A percentile compares a stretch with the other conserved stretches of the same genome.
phyloP scores from a whole-genome alignment of 2,797 vertebrate genomes.

The Fringilla coelebs region DNA sequence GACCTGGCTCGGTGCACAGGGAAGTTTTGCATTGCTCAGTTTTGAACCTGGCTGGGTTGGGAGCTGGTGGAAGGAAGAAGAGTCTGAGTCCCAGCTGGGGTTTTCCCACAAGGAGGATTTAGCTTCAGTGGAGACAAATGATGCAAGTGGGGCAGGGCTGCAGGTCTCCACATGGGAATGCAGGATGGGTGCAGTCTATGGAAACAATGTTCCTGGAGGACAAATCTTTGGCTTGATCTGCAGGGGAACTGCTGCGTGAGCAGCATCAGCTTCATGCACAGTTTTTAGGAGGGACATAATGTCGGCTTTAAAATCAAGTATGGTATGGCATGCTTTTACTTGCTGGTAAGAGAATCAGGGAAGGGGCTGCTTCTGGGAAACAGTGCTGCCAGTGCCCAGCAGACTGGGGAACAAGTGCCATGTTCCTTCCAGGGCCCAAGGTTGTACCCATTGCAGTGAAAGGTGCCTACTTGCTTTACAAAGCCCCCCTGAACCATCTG shows the following conservation, averaged over 20 bases:
- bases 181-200: neutral
- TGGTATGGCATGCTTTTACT: neutral
- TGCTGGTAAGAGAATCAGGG: neutral
- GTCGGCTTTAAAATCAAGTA: neutral
- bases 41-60: neutral
- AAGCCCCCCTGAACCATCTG: neutral
- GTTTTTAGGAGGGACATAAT: neutral
- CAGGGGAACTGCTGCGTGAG: neutral
- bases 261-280: accelerated
- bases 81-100: neutral
- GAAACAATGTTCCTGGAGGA: neutral
- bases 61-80: neutral
- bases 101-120: neutral
- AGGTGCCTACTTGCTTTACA: neutral
- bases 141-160: neutral
- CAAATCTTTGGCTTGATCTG: accelerated
- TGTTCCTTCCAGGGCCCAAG: neutral
- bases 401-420: neutral
- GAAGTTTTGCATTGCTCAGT: neutral
- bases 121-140: neutral
- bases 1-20: neutral
- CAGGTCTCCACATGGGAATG: neutral
- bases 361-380: neutral
- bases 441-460: accelerated
- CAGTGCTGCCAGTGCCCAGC: neutral